Conservation (phyloP, 2,113 vertebrate species). For the Nothoprocta perdicaria region DNA sequence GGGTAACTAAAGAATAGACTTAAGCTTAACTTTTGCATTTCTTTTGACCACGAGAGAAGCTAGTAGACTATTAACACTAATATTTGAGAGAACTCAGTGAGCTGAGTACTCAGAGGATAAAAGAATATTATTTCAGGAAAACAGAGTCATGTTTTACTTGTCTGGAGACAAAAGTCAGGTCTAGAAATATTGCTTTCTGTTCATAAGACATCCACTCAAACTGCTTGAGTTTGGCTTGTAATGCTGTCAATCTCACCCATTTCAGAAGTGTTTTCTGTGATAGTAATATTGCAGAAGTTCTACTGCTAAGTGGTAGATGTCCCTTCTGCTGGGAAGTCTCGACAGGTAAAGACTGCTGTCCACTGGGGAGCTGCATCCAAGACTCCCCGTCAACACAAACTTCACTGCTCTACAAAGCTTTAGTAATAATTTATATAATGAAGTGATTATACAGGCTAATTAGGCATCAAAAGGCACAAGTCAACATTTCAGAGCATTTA, state of each 20-base stretch:
- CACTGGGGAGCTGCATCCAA: background rate
- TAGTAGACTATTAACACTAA: background rate
- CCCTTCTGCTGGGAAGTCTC: background rate
- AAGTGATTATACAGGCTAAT: background rate
- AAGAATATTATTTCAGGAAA: background rate
- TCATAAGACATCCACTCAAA: conserved; percentile 47
- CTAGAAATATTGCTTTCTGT: conserved; percentile 31
- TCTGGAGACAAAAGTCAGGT: background rate
- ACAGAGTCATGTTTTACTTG: background rate
- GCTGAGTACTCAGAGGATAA: background rate
- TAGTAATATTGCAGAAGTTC: conserved; percentile 26
- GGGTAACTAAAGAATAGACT: background rate
- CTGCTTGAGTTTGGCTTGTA: conserved; percentile 20
- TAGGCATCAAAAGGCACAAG: background rate
- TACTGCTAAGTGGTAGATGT: background rate
- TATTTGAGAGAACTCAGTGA: background rate
- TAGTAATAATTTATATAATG: background rate
- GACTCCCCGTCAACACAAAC: background rate
- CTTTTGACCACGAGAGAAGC: background rate
- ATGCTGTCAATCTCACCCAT: conserved; percentile 29
- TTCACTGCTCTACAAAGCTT: background rate
- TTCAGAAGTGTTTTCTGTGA: background rate
- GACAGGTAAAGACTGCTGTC: background rate
- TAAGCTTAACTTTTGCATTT: background rate
- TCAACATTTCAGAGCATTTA: background rate